These are phyloP conservation scores for Lophura nycthemera DNA, from an alignment of 2,113 vertebrate species.

Conservation along the genomic window DNA sequence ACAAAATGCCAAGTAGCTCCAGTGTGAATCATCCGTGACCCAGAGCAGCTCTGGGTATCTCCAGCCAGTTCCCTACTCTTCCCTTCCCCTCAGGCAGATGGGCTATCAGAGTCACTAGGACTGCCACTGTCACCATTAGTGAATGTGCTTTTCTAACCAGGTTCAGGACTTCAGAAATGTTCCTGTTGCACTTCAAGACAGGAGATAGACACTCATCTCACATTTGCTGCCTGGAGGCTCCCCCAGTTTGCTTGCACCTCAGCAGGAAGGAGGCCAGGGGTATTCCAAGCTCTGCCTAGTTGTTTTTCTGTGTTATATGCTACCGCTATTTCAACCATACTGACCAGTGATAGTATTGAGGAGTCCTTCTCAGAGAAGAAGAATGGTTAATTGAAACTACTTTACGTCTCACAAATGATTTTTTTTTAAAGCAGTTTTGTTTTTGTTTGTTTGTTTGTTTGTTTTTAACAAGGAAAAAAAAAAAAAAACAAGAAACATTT, in stretches of 20 bases:
- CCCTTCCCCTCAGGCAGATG: accelerated
- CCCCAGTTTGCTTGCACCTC: accelerated
- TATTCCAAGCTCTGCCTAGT: not conserved
- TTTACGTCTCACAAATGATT: not conserved
- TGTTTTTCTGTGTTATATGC: accelerated
- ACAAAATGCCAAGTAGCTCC: not conserved
- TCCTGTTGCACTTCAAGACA: not conserved
- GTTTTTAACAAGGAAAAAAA: not conserved
- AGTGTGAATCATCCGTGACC: not conserved
- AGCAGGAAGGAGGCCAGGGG: not conserved
- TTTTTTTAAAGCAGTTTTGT: not conserved
- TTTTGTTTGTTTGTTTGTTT: too few species aligned
- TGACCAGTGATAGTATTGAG: not conserved
- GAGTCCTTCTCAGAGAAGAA: not conserved
- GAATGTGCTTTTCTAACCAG: accelerated
- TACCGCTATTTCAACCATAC: not conserved
- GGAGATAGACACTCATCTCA: not conserved
- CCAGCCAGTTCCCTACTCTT: not conserved
- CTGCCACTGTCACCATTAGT: accelerated
- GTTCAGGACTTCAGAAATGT: not conserved
- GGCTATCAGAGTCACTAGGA: not conserved
- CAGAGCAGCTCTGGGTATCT: not conserved
- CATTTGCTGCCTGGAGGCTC: not conserved
- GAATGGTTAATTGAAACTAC: not conserved
- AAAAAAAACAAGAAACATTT: not conserved